phyloP scores from a whole-genome alignment of 2,113 vertebrate species.

The Rhea pennata region DNA sequence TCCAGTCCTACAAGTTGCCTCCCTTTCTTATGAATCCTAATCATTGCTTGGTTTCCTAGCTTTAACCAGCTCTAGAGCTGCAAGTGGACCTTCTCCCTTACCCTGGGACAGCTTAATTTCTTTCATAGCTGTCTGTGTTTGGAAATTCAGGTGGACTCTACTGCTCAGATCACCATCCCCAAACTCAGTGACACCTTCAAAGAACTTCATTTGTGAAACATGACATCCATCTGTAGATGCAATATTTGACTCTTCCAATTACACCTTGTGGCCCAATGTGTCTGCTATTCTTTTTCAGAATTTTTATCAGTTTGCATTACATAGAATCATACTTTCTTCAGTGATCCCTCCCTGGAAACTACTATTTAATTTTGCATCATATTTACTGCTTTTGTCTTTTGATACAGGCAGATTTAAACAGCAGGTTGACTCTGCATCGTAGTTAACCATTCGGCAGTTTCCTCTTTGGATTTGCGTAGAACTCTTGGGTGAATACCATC shows the following conservation, averaged over 20 bases:
- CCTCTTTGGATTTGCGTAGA: slow-evolving; percentile 17
- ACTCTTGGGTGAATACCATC: slow-evolving; percentile 2
- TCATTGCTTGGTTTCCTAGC: background rate
- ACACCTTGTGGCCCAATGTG: background rate
- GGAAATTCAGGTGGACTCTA: background rate
- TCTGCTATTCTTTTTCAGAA: background rate
- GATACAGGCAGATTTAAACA: background rate
- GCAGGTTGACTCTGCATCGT: background rate
- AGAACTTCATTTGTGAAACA: background rate
- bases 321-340: background rate
- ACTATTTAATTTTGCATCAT: background rate
- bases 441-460: background rate
- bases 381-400: background rate
- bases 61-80: background rate
- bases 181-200: background rate
- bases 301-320: background rate
- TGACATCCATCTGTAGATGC: background rate
- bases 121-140: background rate
- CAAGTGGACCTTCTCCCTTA: background rate
- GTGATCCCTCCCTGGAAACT: background rate
- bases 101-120: background rate
- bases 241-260: background rate
- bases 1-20: background rate
- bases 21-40: background rate
- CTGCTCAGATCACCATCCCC: background rate